Base-by-base conservation (phyloP, 2,113 vertebrate genomes). In the Orycteropus afer region DNA sequence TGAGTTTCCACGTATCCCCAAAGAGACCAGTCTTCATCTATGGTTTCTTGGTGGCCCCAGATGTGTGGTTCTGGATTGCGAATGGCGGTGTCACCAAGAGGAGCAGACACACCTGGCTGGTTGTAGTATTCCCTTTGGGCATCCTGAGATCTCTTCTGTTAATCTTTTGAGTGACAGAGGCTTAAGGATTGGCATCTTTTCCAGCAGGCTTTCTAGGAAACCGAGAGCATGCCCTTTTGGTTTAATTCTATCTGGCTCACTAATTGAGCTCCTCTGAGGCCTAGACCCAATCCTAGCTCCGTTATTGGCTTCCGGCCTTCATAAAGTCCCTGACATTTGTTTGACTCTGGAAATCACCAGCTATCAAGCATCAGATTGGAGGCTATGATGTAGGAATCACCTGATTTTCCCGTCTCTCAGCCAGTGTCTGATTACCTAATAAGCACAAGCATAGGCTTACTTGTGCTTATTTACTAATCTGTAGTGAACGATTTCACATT, bases 161-260 rank as follows among this genome's bases (percentile, higher is more conserved):
- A 96, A 97, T 97, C 96, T 94, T 97, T 93, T 97, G 93, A 98
- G 96, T 96, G 96, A 95, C 96, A 96, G 94, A 90, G 84, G 94
- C 87, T 93, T 96, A 95, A 59, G 80, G 88, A 93, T 80, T 96
- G 96, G 69, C 95, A 96, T 97, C 83, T 95, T 93, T 96, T 94
- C 82, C 94, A 95, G 95, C 92, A 95, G 95, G 91, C 89, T 96
- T 90, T 97, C 94, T 95, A 96, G 96, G 95, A 97, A 97, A 96
- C 92, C 0, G 20, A 96, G 94, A 96, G 89, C 89, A 25, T 96
- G 61, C 91, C 89, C 89, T 97, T 97, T 95, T 0, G 4, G 86
- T 95, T 96, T 95, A 92, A 95, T 80, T 95, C 93, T 95, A 97
- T 97, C 96, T 96, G 97, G 77, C 93, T 95, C 92, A 95, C 95